These are phyloP conservation scores for Propsilocerus akamusi DNA, from an alignment of 1,140 invertebrate species.

Conservation along the genomic window DNA sequence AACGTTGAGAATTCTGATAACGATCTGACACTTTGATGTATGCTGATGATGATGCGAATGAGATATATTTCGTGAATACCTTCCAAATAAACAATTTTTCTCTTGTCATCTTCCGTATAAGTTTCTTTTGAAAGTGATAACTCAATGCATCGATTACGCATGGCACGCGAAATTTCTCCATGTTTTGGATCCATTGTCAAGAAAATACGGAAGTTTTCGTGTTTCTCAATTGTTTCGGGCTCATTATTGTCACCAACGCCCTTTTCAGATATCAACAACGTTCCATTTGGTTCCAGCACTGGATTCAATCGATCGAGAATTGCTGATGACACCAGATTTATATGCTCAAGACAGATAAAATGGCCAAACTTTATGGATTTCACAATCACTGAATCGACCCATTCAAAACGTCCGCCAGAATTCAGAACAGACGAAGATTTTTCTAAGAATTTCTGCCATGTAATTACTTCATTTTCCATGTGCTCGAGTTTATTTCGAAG, in stretches of 20 bases:
- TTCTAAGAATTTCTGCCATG: constrained; percentile 30
- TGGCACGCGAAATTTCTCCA: constrained; percentile 92
- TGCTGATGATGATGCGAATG: constrained; percentile 28
- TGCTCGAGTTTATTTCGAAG: neutral
- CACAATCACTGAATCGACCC: constrained; percentile 89
- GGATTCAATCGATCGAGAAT: constrained; percentile 93
- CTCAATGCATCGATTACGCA: constrained; percentile 94
- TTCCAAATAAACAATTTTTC: constrained; percentile 29
- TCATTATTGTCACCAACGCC: constrained; percentile 53
- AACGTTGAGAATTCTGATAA: constrained; percentile 22
- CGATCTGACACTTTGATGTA: constrained; percentile 25
- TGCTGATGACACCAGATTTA: constrained; percentile 91
- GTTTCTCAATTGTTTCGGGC: constrained; percentile 59
- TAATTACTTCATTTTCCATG: constrained; percentile 15
- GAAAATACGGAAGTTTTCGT: constrained; percentile 84
- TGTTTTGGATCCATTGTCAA: constrained; percentile 86
- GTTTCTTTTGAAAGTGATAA: constrained; percentile 45
- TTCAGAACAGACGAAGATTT: constrained; percentile 30
- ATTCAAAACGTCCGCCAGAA: constrained; percentile 83
- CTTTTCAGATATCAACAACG: constrained; percentile 78
- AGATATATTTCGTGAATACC: constrained; percentile 25
- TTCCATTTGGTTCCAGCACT: constrained; percentile 82
- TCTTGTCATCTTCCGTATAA: constrained; percentile 29
- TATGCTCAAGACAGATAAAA: constrained; percentile 60
- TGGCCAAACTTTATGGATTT: constrained; percentile 29